A percentile compares a stretch with the other conserved stretches of the same genome.
Evolutionary conservation across 2,113 vertebrate species (phyloP).

Genomic region (Lethenteron reissneri): DNA sequence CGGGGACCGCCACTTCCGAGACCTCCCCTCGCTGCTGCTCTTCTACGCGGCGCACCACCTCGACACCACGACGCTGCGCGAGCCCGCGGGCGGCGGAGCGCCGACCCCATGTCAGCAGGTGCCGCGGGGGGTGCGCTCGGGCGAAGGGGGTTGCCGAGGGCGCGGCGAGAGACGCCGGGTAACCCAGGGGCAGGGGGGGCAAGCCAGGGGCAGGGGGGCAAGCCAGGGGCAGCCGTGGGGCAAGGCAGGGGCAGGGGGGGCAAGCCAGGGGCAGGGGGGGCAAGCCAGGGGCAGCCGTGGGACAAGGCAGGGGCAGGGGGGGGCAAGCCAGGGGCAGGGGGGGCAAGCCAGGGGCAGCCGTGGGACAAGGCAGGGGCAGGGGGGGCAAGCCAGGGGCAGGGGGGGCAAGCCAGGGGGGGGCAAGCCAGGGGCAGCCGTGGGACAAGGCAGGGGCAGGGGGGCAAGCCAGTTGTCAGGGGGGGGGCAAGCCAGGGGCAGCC

Average conservation of each 20-base stretch:
- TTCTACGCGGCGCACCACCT: conserved; percentile 2
- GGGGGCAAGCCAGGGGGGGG: not conserved
- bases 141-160: not conserved
- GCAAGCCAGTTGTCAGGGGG: not conserved
- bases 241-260: not conserved
- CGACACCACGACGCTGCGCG: conserved; percentile 5
- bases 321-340: not conserved
- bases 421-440: not conserved
- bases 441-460: not conserved
- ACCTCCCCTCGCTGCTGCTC: conserved; percentile 1
- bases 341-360: not conserved
- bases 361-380: not conserved
- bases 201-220: not conserved
- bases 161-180: not conserved
- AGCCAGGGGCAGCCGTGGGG: not conserved
- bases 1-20: conserved; percentile 3
- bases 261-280: not conserved
- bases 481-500: not conserved
- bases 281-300: not conserved
- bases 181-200: not conserved
- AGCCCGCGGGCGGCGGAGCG: not conserved
- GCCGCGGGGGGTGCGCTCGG: too few relatives aligned
- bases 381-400: not conserved
- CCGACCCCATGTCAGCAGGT: too few relatives aligned
- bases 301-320: not conserved